Evolutionary conservation across 2,797 vertebrate genomes (phyloP).

Genomic region (Paramormyrops hopkinsi): DNA sequence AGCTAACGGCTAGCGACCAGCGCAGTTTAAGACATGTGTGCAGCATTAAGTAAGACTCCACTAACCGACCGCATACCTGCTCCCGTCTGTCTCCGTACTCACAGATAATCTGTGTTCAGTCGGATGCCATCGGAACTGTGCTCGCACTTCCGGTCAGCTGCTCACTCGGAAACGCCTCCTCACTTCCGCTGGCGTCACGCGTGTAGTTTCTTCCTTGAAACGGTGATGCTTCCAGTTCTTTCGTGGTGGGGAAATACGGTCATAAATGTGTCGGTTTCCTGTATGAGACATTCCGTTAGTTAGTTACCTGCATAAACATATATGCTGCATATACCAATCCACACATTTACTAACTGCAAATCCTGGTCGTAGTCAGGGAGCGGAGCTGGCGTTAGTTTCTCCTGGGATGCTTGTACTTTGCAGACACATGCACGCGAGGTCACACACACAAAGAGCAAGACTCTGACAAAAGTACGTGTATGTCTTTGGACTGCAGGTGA

Average conservation of each 20-base stretch:
- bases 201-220: not conserved
- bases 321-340: not conserved
- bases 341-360: not conserved
- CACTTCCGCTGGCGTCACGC: not conserved
- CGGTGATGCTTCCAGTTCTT: not conserved
- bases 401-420: not conserved
- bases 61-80: not conserved
- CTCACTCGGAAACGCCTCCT: not conserved
- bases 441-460: not conserved
- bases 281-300: not conserved
- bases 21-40: not conserved
- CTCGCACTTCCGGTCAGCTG: conserved; percentile 8
- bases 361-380: not conserved
- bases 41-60: not conserved
- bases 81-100: not conserved
- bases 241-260: not conserved
- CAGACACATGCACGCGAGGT: not conserved
- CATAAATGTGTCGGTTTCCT: not conserved
- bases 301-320: not conserved
- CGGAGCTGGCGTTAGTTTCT: not conserved
- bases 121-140: not conserved
- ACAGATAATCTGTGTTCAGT: not conserved
- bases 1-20: not conserved
- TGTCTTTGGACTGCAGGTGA: not conserved
- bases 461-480: not conserved